A percentile compares a stretch with the other conserved stretches of the same genome.
Conservation (phyloP, 2,113 vertebrate genomes). For the Ploceus nigricollis region DNA sequence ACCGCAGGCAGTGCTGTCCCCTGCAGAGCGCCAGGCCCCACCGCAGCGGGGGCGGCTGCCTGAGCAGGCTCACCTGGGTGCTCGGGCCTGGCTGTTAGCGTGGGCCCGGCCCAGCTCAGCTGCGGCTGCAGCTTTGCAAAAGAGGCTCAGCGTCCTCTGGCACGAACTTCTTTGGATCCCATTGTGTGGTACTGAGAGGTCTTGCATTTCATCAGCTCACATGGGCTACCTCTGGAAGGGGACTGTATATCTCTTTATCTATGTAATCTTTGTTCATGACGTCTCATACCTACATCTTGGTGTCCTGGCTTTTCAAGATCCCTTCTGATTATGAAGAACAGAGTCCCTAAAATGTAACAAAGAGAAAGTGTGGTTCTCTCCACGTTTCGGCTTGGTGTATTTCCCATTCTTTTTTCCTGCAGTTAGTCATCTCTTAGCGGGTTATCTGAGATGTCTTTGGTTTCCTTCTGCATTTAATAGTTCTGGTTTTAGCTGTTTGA, state of each 20-base stretch:
- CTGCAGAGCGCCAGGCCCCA: not conserved
- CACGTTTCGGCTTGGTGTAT: not conserved
- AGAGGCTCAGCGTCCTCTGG: not conserved
- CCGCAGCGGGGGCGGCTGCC: fast-evolving
- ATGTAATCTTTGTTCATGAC: not conserved
- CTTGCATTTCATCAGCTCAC: not conserved
- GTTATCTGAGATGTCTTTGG: not conserved
- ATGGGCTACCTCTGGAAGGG: not conserved
- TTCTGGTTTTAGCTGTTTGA: not conserved
- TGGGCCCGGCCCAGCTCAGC: not conserved
- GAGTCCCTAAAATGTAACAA: not conserved
- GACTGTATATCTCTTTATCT: not conserved
- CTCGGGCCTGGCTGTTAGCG: too few relatives aligned
- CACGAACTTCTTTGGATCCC: not conserved
- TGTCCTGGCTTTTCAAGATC: not conserved
- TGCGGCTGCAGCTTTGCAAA: not conserved
- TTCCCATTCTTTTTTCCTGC: not conserved
- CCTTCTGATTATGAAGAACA: not conserved
- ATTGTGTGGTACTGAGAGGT: not conserved
- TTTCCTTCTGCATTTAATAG: not conserved
- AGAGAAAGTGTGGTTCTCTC: not conserved
- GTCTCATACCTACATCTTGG: not conserved
- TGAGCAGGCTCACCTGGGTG: fast-evolving
- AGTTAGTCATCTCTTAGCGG: not conserved
- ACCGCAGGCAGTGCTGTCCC: fast-evolving